A percentile compares a stretch with the other conserved stretches of the same genome.
phyloP scores from a whole-genome alignment of 2,888 invertebrate genomes.

The Drosophila bunnanda region DNA sequence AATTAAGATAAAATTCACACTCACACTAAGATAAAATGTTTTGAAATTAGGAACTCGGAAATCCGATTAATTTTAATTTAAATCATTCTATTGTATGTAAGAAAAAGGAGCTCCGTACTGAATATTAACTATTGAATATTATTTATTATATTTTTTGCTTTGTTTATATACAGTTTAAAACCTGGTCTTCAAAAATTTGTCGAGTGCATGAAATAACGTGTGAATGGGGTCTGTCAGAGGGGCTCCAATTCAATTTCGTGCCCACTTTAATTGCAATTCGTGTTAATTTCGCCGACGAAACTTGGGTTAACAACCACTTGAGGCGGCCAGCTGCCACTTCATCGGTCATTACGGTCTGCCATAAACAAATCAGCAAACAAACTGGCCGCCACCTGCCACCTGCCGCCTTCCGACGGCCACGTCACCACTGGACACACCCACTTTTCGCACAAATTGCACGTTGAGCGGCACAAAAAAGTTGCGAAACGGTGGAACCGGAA shows the following conservation, averaged over 20 bases:
- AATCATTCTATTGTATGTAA: background rate
- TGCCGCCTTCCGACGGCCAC: slow-evolving; percentile 22
- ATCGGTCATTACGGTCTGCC: slow-evolving; percentile 65
- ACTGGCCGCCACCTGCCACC: slow-evolving; percentile 52
- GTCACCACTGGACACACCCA: slow-evolving; percentile 46
- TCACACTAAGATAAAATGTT: background rate
- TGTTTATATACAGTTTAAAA: no score
- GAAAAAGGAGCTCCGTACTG: no score
- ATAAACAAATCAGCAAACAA: slow-evolving; percentile 68
- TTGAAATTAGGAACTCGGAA: background rate
- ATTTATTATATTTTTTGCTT: no score
- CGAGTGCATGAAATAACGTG: slow-evolving; percentile 11
- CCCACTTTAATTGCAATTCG: slow-evolving; percentile 65
- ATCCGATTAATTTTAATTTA: background rate
- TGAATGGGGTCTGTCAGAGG: slow-evolving; percentile 17
- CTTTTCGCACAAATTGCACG: slow-evolving; percentile 50
- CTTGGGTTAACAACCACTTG: slow-evolving; percentile 55
- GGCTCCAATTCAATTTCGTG: slow-evolving; percentile 61
- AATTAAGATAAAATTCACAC: slow-evolving; percentile 29
- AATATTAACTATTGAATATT: no score
- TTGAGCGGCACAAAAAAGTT: slow-evolving; percentile 48
- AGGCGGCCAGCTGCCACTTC: slow-evolving; percentile 50
- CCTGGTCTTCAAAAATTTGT: background rate
- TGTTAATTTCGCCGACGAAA: slow-evolving; percentile 62
- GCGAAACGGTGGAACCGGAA: slow-evolving; percentile 21